Evolutionary conservation across 2,888 invertebrate species (phyloP), one percentile per base, ranked within the genome.

Genomic region (Morpho deidamia): DNA sequence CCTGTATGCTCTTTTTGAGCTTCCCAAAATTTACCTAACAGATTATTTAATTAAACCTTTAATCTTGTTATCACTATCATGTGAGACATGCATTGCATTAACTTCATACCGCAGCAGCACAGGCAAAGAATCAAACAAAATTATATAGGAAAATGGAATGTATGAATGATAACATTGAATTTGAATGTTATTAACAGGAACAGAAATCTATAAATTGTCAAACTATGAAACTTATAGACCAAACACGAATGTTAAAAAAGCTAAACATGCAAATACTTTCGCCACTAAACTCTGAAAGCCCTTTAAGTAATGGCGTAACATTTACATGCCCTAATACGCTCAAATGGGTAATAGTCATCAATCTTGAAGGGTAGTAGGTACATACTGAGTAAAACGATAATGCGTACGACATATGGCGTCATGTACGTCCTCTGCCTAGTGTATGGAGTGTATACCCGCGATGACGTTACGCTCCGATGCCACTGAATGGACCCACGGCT

Each of bases 281-380:
- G 37, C 52, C 56, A 56, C 66, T 67, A 62, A 65, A 74, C n/a
- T 81, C 83, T 60, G 74, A 77, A 72, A 74, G 70, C 78, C 79
- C 84, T 85, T 86, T 84, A 83, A 86, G 85, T 82, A 81, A 81
- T 82, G 76, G 74, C 80, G 81, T 83, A 84, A 83, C 83, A 87
- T 88, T 88, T 87, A 88, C 83, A 89, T 88, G 89, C 79, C 79
- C 81, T 81, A 78, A 78, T 88, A 86, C 85, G 68, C 81, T 81
- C 76, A 77, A 88, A 87, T 88, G 78, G 75, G 72, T 67, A 70
- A 67, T 72, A 77, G 78, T 76, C 84, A 87, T 88, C 88, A 88
- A 89, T 88, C 88, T 85, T 83, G 65, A 71, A 79, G 78, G 86
- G 87, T 58, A 57, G 45, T 45, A 50, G 56, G 80, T 77, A 80